Conservation (phyloP, 2,113 vertebrate genomes). For the Rhinichthys klamathensis region DNA sequence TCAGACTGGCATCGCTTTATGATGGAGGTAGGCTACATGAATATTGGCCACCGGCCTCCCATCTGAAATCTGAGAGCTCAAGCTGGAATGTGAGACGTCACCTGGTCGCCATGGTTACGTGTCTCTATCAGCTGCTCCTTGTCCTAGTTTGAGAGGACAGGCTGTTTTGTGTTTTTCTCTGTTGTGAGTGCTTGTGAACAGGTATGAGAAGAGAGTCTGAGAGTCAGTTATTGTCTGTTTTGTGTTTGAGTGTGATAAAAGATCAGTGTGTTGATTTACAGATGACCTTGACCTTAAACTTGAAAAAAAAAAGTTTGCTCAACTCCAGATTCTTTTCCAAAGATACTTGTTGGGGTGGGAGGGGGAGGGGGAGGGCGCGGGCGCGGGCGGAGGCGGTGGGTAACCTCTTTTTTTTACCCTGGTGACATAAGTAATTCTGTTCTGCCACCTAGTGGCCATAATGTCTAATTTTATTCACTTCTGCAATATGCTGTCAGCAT, state of each 20-base stretch:
- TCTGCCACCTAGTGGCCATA: constrained; percentile 46
- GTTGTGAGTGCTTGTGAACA: constrained; percentile 21
- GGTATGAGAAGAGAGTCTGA: background rate
- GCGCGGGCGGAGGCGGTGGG: fast-evolving
- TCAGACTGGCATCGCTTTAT: background rate
- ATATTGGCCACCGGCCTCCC: constrained; percentile 23
- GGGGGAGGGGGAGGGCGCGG: too few species aligned
- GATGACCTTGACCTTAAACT: constrained; percentile 2
- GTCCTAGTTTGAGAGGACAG: constrained; percentile 38
- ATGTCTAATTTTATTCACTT: background rate
- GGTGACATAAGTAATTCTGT: background rate
- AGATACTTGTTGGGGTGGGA: background rate
- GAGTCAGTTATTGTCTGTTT: background rate
- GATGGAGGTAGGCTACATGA: constrained; percentile 16
- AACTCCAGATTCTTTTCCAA: background rate
- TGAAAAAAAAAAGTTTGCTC: background rate
- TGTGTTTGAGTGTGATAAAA: constrained; percentile 11
- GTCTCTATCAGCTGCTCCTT: constrained; percentile 49
- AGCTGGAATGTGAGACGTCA: constrained; percentile 47
- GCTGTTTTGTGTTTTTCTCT: background rate
- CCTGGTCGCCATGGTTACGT: constrained; percentile 54
- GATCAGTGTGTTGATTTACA: background rate
- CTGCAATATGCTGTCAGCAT: background rate
- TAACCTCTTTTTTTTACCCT: background rate
- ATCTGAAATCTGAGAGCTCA: constrained; percentile 45